Percentiles rank a stretch among this genome's conserved stretches.
These are phyloP conservation scores for Thalassarche chlororhynchos DNA, from an alignment of 2,113 vertebrate species.

Conservation along the genomic window DNA sequence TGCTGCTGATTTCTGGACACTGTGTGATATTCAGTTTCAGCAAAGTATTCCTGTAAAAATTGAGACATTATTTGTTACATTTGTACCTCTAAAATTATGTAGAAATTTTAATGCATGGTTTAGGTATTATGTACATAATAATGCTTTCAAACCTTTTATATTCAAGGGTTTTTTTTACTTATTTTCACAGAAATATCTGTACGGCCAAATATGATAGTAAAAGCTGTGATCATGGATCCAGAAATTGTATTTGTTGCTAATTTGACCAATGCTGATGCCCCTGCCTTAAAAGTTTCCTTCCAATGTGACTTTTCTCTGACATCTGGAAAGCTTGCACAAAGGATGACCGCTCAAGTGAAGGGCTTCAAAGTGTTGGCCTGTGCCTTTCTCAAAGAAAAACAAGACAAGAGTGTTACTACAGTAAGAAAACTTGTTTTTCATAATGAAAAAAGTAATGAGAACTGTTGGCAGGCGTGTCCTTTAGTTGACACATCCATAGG, in stretches of 20 bases:
- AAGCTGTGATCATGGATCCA: slow-evolving; percentile 87
- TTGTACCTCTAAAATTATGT: not conserved
- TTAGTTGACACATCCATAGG: not conserved
- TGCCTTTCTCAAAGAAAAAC: slow-evolving; percentile 84
- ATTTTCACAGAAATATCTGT: slow-evolving; percentile 55
- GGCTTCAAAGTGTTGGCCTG: slow-evolving; percentile 90
- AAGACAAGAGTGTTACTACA: slow-evolving; percentile 82
- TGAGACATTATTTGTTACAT: not conserved
- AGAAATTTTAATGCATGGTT: not conserved
- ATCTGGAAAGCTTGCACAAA: slow-evolving; percentile 69
- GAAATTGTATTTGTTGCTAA: slow-evolving; percentile 96
- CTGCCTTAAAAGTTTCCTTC: slow-evolving; percentile 88
- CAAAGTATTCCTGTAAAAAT: not conserved
- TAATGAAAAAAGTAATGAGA: not conserved
- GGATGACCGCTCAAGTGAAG: slow-evolving; percentile 82
- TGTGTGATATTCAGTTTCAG: not conserved
- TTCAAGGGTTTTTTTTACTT: not conserved
- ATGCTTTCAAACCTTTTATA: not conserved
- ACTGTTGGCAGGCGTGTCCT: not conserved
- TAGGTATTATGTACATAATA: not conserved
- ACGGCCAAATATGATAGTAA: slow-evolving; percentile 71
- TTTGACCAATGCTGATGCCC: slow-evolving; percentile 87
- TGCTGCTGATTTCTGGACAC: not conserved
- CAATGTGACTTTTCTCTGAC: slow-evolving; percentile 85
- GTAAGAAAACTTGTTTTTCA: slow-evolving; percentile 67